Percentiles rank a stretch among this genome's conserved stretches.
Evolutionary conservation across 2,797 vertebrate genomes (phyloP).

Genomic region (Vultur gryphus): DNA sequence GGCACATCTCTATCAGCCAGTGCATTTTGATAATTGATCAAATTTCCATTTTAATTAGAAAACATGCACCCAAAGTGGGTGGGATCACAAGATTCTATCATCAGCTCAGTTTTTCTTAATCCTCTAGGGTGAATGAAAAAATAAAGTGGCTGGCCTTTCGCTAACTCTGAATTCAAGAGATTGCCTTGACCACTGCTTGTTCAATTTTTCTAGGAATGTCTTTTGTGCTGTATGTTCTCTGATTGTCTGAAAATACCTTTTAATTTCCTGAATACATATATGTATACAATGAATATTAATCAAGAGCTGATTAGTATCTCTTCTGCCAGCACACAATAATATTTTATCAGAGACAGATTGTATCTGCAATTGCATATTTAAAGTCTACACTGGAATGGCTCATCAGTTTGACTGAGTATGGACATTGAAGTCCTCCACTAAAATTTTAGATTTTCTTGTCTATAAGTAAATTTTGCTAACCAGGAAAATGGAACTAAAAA

Average conservation of each 20-base stretch:
- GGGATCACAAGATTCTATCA: constrained; percentile 39
- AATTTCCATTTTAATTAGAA: constrained; percentile 70
- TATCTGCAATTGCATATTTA: constrained; percentile 17
- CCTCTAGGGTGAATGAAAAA: constrained; percentile 20
- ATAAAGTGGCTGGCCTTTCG: not conserved
- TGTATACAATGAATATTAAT: constrained; percentile 63
- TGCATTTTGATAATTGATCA: constrained; percentile 54
- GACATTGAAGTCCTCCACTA: not conserved
- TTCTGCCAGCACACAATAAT: constrained; percentile 33
- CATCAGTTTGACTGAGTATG: not conserved
- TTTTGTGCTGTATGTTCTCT: not conserved
- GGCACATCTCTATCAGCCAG: constrained; percentile 14
- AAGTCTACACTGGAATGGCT: not conserved
- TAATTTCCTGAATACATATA: constrained; percentile 44
- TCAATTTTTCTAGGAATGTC: not conserved
- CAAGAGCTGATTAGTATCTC: constrained; percentile 47
- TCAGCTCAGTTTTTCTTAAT: constrained; percentile 48
- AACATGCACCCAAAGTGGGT: constrained; percentile 22
- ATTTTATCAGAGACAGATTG: constrained; percentile 27
- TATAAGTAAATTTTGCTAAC: not conserved
- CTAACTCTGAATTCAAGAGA: constrained; percentile 24
- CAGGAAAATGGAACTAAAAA: not conserved
- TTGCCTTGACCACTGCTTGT: constrained; percentile 22
- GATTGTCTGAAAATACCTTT: constrained; percentile 48
- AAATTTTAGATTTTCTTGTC: not conserved